Evolutionary conservation across 2,888 invertebrate genomes (phyloP), one percentile per base, ranked within the genome.

Genomic region (Sinodicranocentrus sp.): DNA sequence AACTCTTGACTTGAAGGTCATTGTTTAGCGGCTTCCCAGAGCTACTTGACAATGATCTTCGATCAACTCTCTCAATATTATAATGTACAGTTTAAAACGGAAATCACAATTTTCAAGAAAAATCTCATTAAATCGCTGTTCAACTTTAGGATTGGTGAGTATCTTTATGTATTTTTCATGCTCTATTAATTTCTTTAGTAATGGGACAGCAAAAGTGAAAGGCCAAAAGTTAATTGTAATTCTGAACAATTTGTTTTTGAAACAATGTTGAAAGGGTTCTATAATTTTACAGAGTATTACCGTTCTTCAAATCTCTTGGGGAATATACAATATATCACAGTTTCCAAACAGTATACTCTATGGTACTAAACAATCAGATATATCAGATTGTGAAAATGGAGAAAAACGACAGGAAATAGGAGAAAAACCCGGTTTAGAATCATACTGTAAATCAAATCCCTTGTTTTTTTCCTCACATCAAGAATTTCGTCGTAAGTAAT

Each of bases 111-210:
- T 67, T 61, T 67, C 65, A 23, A 15, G 52, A 19, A 67, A 15
- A 67, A 54, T 26, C 43, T 23, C 57, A 23, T 25, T 76, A 17
- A 52, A 65, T 43, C 39, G 68, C 0, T 68, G 57, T 25, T 26
- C 70, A n/a, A 43, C 77, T 15, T 59, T 78, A 19, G 77, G 77
- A 78, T 48, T 78, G 77, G 77, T 78, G 68, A 78, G 77, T 57
- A 2, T 52, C 3, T 33, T 6, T n/a, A n/a, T n/a, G n/a, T n/a
- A n/a, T n/a, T 33, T 57, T 33, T 43, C 21, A 67, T 67, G 54
- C 76, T 67, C 67, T 23, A 67, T 52, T 76, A 65, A 59, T 43
- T 39, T 54, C 10, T 8, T 21, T 15, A 77, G 39, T 65, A 67
- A 26, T 54, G 17, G 17, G 33, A 33, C 33, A 33, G 39, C 17